Evolutionary conservation across 2,888 invertebrate species (phyloP).

Genomic region (Lasioglossum villosulum): DNA sequence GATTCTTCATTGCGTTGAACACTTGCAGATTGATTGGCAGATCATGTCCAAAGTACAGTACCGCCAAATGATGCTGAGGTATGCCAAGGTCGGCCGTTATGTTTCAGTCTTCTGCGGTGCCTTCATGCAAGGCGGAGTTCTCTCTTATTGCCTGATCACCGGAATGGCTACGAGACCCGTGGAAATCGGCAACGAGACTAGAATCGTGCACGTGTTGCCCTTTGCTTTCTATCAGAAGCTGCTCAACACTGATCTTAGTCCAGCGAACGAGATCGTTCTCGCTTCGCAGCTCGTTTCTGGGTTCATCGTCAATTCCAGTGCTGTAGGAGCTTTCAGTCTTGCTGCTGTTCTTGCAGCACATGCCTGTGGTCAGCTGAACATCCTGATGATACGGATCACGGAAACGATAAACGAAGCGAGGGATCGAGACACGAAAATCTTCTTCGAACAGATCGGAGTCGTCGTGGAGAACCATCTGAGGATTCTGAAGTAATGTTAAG

Average conservation of each 20-base stretch:
- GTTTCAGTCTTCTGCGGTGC: conserved; percentile 51
- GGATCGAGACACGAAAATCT: not conserved
- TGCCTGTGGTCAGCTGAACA: conserved; percentile 69
- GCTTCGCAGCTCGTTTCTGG: conserved; percentile 55
- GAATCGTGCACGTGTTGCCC: conserved; percentile 34
- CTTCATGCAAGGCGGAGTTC: conserved; percentile 54
- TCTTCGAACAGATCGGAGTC: conserved; percentile 19
- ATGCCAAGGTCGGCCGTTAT: conserved; percentile 67
- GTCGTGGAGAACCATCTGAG: conserved; percentile 67
- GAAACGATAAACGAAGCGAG: conserved; percentile 40
- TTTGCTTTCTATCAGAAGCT: conserved; percentile 60
- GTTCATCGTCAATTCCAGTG: conserved; percentile 56
- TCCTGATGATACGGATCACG: conserved; percentile 60
- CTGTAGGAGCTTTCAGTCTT: conserved; percentile 58
- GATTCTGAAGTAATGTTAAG: conserved; percentile 46
- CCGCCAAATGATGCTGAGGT: conserved; percentile 67
- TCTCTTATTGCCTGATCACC: conserved; percentile 41
- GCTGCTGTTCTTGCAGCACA: conserved; percentile 69
- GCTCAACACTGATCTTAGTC: conserved; percentile 55
- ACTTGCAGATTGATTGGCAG: conserved; percentile 71
- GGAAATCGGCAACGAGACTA: conserved; percentile 57
- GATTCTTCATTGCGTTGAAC: conserved; percentile 68
- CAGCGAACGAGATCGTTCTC: conserved; percentile 64
- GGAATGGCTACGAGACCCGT: conserved; percentile 6
- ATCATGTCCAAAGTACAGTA: conserved; percentile 41